Evolutionary conservation across 2,113 vertebrate genomes (phyloP).

Genomic region (Oreochromis niloticus): DNA sequence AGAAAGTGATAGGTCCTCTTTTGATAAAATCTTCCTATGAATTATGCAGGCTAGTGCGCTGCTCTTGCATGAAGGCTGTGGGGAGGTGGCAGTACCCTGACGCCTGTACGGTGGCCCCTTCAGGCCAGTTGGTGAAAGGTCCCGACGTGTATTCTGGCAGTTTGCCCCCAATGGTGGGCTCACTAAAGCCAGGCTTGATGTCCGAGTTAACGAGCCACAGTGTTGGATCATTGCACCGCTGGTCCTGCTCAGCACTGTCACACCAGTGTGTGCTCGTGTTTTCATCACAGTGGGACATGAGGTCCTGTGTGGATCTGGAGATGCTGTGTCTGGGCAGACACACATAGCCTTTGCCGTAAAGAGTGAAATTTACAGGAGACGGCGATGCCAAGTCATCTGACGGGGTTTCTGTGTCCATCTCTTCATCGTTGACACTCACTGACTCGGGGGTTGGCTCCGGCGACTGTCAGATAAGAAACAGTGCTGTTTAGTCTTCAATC

Average conservation of each 20-base stretch:
- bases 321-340: slow-evolving; percentile 11
- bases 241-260: neutral
- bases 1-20: neutral
- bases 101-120: neutral
- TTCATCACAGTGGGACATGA: neutral
- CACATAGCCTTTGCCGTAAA: slow-evolving; percentile 10
- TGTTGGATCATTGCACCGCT: neutral
- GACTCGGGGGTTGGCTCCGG: neutral
- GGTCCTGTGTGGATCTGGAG: slow-evolving; percentile 37
- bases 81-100: slow-evolving; percentile 56
- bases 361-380: neutral
- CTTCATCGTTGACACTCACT: neutral
- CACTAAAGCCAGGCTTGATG: neutral
- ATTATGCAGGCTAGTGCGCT: neutral
- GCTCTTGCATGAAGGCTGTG: neutral
- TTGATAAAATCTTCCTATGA: neutral
- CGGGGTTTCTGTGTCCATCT: neutral
- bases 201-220: neutral
- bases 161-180: neutral
- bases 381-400: neutral
- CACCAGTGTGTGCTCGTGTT: neutral
- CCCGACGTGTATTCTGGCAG: neutral
- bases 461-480: neutral
- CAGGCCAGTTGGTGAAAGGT: slow-evolving; percentile 12
- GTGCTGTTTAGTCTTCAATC: neutral